These are phyloP conservation scores for Xenopus laevis DNA, from an alignment of 2,113 vertebrate genomes.

Conservation along the genomic window DNA sequence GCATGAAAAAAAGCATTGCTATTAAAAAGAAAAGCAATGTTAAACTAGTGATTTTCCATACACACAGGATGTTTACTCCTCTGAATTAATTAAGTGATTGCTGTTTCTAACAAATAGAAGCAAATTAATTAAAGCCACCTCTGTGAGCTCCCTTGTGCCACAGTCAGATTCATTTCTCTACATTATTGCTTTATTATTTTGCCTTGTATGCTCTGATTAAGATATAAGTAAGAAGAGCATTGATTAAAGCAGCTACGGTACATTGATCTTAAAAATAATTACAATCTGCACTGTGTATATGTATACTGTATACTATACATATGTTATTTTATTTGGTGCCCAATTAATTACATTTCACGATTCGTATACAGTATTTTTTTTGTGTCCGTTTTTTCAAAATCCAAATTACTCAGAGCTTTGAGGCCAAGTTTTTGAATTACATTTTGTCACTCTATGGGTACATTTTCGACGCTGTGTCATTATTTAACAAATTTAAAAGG, in stretches of 20 bases:
- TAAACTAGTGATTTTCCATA: constrained; percentile 8
- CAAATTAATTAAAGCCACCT: constrained; percentile 21
- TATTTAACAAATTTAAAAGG: constrained; percentile 59
- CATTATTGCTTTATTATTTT: background rate
- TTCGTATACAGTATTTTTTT: background rate
- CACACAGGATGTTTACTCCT: background rate
- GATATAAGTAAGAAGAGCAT: background rate
- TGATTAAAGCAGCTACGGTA: constrained; percentile 1
- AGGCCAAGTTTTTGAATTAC: constrained; percentile 45
- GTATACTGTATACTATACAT: background rate
- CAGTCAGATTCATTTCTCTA: background rate
- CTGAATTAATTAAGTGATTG: constrained; percentile 9
- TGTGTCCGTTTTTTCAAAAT: too few species aligned
- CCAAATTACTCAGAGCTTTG: constrained; percentile 20
- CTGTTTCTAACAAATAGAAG: constrained; percentile 11
- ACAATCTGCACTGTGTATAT: background rate
- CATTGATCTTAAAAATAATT: constrained; percentile 13
- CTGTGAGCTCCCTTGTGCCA: background rate
- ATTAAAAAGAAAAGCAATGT: constrained; percentile 3
- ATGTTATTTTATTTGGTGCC: constrained; percentile 1
- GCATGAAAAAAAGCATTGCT: background rate
- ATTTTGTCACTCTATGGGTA: constrained; percentile 53
- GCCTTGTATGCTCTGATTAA: background rate
- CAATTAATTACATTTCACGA: constrained; percentile 18
- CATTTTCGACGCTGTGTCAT: constrained; percentile 52